These are phyloP conservation scores for Tridacna crocea DNA, from an alignment of 2,888 invertebrate genomes.

Conservation along the genomic window DNA sequence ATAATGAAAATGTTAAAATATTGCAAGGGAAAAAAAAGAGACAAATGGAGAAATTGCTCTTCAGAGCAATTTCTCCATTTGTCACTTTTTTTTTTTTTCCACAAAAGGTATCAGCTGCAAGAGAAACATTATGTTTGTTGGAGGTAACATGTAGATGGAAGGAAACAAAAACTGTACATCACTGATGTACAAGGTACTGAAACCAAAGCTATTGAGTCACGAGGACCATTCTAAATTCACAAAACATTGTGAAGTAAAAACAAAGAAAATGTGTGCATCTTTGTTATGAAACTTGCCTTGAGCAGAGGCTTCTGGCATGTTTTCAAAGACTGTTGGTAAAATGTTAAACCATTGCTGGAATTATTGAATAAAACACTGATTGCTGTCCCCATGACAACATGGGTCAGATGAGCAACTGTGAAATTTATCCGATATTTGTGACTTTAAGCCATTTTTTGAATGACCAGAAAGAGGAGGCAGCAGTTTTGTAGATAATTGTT, in stretches of 20 bases:
- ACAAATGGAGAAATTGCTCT: no score
- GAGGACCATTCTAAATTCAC: constrained; percentile 19
- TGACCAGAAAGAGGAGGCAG: neutral
- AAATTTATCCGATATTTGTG: neutral
- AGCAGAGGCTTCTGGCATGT: constrained; percentile 17
- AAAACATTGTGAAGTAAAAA: neutral
- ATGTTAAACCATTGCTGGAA: neutral
- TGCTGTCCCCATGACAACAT: no score
- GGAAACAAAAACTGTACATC: no score
- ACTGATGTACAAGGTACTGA: no score
- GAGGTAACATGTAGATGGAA: no score
- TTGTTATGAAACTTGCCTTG: constrained; percentile 15
- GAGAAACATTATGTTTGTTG: no score
- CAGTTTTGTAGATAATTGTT: neutral
- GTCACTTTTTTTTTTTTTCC: no score
- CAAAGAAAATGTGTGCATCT: constrained; percentile 1
- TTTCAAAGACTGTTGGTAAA: constrained; percentile 17
- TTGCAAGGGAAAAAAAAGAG: no score
- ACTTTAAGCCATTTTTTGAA: neutral
- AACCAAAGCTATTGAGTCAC: constrained; percentile 16
- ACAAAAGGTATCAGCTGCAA: no score
- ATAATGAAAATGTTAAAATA: no score
- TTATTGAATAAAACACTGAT: neutral
- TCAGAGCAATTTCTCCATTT: no score
- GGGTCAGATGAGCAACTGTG: neutral